phyloP scores from a whole-genome alignment of 2,888 invertebrate species.

The Balanococcus diminutus region DNA sequence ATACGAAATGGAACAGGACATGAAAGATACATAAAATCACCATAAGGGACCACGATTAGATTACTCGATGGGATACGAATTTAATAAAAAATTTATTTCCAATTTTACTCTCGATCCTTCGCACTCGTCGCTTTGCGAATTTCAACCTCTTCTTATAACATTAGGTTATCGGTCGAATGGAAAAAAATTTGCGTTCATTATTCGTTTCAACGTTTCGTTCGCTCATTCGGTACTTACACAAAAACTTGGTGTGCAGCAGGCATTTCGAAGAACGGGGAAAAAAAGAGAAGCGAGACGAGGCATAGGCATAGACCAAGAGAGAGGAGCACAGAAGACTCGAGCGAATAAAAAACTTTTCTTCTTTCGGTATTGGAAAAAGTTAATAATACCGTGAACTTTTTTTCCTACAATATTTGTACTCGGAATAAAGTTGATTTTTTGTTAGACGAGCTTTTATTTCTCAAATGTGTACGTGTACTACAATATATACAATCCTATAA shows the following conservation, averaged over 20 bases:
- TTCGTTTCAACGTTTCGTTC: neutral
- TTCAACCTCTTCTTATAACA: neutral
- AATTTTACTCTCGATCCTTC: neutral
- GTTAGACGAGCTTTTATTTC: constrained; percentile 14
- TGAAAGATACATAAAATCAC: no score
- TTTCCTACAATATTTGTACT: constrained; percentile 10
- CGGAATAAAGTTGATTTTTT: constrained; percentile 31
- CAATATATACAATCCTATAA: neutral
- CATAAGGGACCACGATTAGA: neutral
- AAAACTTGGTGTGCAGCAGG: neutral
- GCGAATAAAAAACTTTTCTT: constrained; percentile 21
- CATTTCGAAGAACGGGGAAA: neutral
- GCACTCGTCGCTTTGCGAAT: neutral
- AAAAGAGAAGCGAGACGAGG: neutral
- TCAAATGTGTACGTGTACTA: constrained; percentile 6
- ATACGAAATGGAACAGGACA: no score
- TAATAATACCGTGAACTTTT: constrained; percentile 33
- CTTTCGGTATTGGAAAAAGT: constrained; percentile 36
- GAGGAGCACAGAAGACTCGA: neutral
- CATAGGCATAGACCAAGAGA: neutral
- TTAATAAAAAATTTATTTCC: neutral
- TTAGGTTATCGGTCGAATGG: neutral
- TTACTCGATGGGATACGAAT: neutral
- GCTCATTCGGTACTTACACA: no score
- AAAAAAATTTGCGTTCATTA: constrained; percentile 5